Evolutionary conservation across 2,113 vertebrate species (phyloP), one percentile per base, ranked within the genome.

Genomic region (Meleagris gallopavo): DNA sequence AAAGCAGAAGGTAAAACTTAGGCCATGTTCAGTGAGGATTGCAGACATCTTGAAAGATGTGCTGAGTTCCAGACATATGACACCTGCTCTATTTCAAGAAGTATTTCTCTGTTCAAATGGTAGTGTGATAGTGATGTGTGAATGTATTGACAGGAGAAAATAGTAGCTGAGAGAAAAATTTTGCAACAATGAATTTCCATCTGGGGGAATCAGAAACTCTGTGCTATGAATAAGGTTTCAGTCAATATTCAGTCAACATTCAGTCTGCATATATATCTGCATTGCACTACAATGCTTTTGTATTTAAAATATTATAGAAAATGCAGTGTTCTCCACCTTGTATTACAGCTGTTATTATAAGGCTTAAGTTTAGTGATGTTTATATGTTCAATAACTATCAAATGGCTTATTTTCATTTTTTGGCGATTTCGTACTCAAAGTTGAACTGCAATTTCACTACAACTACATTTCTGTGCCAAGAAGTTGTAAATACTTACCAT

Each of bases 311-410:
- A 10, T 0, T 2, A 17, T 32, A 61, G 9, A 4, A 66, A 70
- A 77, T 30, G 12, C 34, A 71, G 2, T 10, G 12, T 64, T 71
- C 18, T 62, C 15, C 4, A 29, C 9, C 48, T 76, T 4, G 2
- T 38, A 9, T 34, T 70, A n/a, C 11, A 43, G 11, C 32, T 52
- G 16, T 66, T 81, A 45, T 36, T 3, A 2, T n/a, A 48, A 48
- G 8, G 13, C 40, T 87, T 19, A 38, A 40, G 3, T 76, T 85
- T 5, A 67, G 18, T 60, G 62, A 55, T 78, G 10, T 11, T 30
- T 10, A 0, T 25, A 32, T 27, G 12, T 65, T 0, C 0, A 54
- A 30, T 58, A 75, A 34, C 11, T 0, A 21, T 50, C 1, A 2
- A 55, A 21, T 25, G 2, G 0, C 7, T 84, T 67, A 25, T 32